Conservation (phyloP, 2,888 invertebrate genomes). For the Trypoxylon attenuatum region DNA sequence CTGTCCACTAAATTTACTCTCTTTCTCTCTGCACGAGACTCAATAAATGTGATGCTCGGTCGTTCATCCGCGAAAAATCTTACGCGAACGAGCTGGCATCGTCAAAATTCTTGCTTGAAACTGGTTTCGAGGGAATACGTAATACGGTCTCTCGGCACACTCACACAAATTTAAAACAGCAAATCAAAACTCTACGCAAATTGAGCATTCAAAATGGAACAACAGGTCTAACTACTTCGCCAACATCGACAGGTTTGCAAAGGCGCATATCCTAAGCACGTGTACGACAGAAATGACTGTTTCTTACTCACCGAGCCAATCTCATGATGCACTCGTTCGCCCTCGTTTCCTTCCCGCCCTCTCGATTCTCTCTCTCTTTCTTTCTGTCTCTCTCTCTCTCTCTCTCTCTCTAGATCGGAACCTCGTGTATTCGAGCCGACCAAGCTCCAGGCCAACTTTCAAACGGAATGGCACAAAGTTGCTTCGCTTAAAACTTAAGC, state of each 20-base stretch:
- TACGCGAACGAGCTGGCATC: neutral
- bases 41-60: too few relatives aligned
- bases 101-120: neutral
- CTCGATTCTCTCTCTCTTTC: neutral
- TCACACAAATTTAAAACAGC: neutral
- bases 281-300: neutral
- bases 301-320: conserved; percentile 47
- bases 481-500: conserved; percentile 6
- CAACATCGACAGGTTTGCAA: neutral
- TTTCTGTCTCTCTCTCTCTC: neutral
- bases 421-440: conserved; percentile 10
- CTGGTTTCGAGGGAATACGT: neutral
- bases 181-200: too few relatives aligned
- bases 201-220: neutral
- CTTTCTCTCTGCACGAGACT: neutral
- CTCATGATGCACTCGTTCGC: conserved; percentile 38
- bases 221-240: neutral
- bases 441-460: too few relatives aligned
- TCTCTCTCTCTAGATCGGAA: conserved; percentile 11
- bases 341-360: too few relatives aligned
- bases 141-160: too few relatives aligned
- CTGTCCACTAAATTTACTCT: conserved; percentile 19
- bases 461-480: conserved; percentile 35
- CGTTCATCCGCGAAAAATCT: too few relatives aligned
- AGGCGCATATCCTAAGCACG: conserved; percentile 2